Conservation (phyloP, 2,888 invertebrate species). For the Noctua fimbriata region DNA sequence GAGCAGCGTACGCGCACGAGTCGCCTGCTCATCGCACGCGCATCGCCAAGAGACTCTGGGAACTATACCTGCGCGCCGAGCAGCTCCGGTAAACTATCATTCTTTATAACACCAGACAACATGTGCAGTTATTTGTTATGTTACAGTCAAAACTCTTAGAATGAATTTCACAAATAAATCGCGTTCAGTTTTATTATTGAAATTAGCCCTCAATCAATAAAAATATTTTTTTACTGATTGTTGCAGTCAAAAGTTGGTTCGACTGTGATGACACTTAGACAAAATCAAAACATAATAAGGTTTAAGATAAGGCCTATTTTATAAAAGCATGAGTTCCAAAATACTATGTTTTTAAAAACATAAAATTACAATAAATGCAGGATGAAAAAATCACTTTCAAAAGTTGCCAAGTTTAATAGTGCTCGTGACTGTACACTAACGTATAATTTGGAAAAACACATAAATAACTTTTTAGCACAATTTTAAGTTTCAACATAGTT, state of each 20-base stretch:
- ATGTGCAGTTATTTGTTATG: too few species aligned
- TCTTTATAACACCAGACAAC: not conserved
- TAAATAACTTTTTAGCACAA: constrained; percentile 19
- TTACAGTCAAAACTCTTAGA: too few species aligned
- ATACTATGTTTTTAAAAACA: not conserved
- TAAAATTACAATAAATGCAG: not conserved
- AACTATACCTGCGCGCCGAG: constrained; percentile 97
- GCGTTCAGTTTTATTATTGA: too few species aligned
- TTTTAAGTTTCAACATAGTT: constrained; percentile 37
- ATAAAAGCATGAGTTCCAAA: not conserved
- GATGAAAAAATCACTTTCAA: not conserved
- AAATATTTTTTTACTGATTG: too few species aligned
- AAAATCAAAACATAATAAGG: too few species aligned
- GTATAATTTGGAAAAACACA: not conserved
- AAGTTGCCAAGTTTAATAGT: not conserved
- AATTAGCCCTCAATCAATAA: too few species aligned
- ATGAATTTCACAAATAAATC: too few species aligned
- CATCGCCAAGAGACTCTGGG: constrained; percentile 95
- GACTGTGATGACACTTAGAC: too few species aligned
- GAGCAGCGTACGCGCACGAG: constrained; percentile 96
- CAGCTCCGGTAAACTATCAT: constrained; percentile 91
- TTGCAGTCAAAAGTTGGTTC: too few species aligned
- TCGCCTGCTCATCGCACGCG: constrained; percentile 95
- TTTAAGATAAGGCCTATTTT: not conserved
- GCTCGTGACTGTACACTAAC: not conserved